Base-by-base conservation (phyloP, 2,113 vertebrate genomes). In the Hystrix brachyura region DNA sequence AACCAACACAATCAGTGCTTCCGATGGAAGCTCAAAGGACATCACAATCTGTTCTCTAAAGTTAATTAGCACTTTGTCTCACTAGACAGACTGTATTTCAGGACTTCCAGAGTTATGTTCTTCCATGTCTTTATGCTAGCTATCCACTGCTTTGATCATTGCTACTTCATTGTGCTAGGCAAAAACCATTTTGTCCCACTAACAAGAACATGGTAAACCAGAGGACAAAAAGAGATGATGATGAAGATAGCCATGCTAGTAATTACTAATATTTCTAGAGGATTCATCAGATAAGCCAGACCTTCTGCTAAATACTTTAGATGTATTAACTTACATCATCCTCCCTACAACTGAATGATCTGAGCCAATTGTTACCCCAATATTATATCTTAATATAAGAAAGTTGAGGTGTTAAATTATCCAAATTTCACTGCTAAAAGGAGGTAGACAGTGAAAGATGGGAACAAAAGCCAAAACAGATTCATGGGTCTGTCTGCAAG, bases 11-110 rank as follows among this genome's bases (percentile, higher is more conserved):
- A 14, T 17, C 43, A 3, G 15, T 65, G 19, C 82, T 80, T 76
- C 79, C 15, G 7, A 10, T 48, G 86, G 32, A 74, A 87, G 80
- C 10, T 3, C 10, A 9, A 94, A 51, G 7, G 55, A 34, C 10
- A 2, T 83, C 43, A 19, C 55, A 18, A 1, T 25, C 78, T 82
- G 13, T 19, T 60, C 65, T 67, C 65, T 48, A 25, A 59, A 74
- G 78, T 64, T 91, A 55, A 79, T 93, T 79, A 96, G 91, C 55
- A 9, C 60, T 90, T 87, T 71, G 34, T 93, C 74, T 90, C 64
- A 7, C 57, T 34, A 34, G 78, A 67, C 18, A 69, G 83, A 25
- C 21, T 67, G 19, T 29, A n/a, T 92, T 71, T 93, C 85, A 57
- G 32, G 21, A 21, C 34, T 15, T 21, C 1, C 19, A 51, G 32